Evolutionary conservation across 2,113 vertebrate species (phyloP), one percentile per base, ranked within the genome.

Genomic region (Delphinapterus leucas): DNA sequence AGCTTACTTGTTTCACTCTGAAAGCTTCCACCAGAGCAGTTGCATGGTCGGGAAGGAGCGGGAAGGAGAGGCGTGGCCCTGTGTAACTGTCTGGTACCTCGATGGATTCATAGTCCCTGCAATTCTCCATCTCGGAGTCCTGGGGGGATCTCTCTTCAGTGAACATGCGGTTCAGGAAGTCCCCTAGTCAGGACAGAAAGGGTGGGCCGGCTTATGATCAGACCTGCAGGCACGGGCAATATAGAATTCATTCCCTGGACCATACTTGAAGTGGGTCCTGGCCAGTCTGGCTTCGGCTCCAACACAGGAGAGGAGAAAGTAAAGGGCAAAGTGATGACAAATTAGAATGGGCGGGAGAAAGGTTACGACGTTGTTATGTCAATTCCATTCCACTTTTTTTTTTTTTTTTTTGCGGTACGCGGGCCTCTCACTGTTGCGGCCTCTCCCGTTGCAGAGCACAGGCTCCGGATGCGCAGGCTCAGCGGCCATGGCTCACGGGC

Each of bases 21-120:
- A 99, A 99, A 85, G 99, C 99, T 97, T 99, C 99, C 96, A 99
- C 98, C 93, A 99, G 98, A 98, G 98, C 98, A 0, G 99, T 98
- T 1, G 99, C 99, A 0, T 99, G 99, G 28, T 98, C 98, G 73
- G 99, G 98, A 26, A 98, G 99, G 96, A 99, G 98, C 0, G 99
- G 99, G 97, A 99, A 99, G 74, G 98, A 99, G 15, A 99, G 98
- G 44, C 0, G 99, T 13, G 99, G 99, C 21, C 99, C 99, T 0
- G 14, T 93, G 98, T 99, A 99, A 71, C 96, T 96, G 13, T 99
- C 98, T 0, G 99, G 98, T 53, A 99, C 98, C 95, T 99, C 98
- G 1, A 99, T 97, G 79, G 98, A 98, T 92, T 99, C 98, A 70
- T 99, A 99, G 97, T 99, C 99, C 70, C 99, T 98, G 87, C 97